Conservation (phyloP, 2,888 invertebrate species). For the Hypsopygia costalis region DNA sequence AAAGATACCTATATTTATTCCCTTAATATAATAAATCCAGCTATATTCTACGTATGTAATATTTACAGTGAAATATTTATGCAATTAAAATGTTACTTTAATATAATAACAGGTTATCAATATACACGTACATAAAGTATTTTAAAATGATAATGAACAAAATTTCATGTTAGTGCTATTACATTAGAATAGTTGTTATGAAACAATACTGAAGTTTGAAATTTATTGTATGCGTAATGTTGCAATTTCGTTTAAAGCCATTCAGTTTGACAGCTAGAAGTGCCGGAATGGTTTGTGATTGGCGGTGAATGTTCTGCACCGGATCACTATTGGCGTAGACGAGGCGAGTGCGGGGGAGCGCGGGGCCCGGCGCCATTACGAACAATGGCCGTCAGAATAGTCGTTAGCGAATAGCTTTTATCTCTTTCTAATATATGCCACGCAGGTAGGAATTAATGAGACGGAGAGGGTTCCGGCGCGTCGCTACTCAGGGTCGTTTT, state of each 20-base stretch:
- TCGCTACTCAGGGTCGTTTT: conserved; percentile 44
- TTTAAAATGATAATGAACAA: background rate
- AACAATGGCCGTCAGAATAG: conserved; percentile 76
- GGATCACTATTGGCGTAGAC: conserved; percentile 78
- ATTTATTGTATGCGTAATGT: conserved; percentile 39
- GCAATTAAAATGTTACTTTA: no score
- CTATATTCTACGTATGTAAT: no score
- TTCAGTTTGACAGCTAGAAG: conserved; percentile 79
- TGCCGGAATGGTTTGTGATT: conserved; percentile 80
- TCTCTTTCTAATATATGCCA: conserved; percentile 79
- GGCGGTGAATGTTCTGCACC: conserved; percentile 80
- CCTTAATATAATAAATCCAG: no score
- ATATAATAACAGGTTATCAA: no score
- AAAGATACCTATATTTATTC: no score
- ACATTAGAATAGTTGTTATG: conserved; percentile 8
- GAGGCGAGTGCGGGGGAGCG: conserved; percentile 59
- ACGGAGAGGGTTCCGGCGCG: conserved; percentile 70
- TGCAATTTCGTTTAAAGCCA: conserved; percentile 59
- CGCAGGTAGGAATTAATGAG: conserved; percentile 80
- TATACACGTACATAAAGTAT: background rate
- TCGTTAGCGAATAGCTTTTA: conserved; percentile 80
- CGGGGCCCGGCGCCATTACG: conserved; percentile 74
- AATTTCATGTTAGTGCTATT: conserved; percentile 12
- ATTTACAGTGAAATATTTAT: no score
- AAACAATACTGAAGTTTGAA: conserved; percentile 20